These are phyloP conservation scores for Diloba caeruleocephala DNA, from an alignment of 2,888 invertebrate genomes.

Conservation along the genomic window DNA sequence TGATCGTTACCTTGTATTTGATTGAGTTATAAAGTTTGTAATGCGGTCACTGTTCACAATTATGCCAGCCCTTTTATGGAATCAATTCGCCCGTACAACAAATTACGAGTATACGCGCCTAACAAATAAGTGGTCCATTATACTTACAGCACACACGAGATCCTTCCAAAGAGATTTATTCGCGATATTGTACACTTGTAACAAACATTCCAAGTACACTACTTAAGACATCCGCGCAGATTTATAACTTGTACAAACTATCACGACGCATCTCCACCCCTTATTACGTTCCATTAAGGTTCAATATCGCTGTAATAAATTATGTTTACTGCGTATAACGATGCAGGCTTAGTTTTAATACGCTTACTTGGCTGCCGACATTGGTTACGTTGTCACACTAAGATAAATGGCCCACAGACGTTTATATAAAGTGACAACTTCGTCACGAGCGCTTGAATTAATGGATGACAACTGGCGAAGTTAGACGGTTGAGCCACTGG, in stretches of 20 bases:
- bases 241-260: slow-evolving; percentile 65
- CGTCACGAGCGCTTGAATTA: slow-evolving; percentile 68
- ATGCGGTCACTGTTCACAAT: slow-evolving; percentile 35
- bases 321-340: slow-evolving; percentile 56
- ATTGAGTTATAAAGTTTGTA: slow-evolving; percentile 39
- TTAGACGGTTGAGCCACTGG: slow-evolving; percentile 48
- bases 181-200: slow-evolving; percentile 61
- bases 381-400: slow-evolving; percentile 76
- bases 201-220: slow-evolving; percentile 66
- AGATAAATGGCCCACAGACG: slow-evolving; percentile 77
- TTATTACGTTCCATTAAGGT: slow-evolving; percentile 58
- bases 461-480: slow-evolving; percentile 55
- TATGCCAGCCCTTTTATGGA: slow-evolving; percentile 30
- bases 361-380: slow-evolving; percentile 74
- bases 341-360: slow-evolving; percentile 71
- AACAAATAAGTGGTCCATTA: slow-evolving; percentile 42
- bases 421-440: slow-evolving; percentile 76
- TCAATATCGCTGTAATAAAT: slow-evolving; percentile 46
- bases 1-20: slow-evolving; percentile 35
- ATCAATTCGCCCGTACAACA: slow-evolving; percentile 23
- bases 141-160: slow-evolving; percentile 27
- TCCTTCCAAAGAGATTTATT: slow-evolving; percentile 60
- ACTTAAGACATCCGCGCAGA: slow-evolving; percentile 69
- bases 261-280: slow-evolving; percentile 36
- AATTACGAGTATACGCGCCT: slow-evolving; percentile 23